Evolutionary conservation across 2,113 vertebrate species (phyloP).

Genomic region (Passer montanus): DNA sequence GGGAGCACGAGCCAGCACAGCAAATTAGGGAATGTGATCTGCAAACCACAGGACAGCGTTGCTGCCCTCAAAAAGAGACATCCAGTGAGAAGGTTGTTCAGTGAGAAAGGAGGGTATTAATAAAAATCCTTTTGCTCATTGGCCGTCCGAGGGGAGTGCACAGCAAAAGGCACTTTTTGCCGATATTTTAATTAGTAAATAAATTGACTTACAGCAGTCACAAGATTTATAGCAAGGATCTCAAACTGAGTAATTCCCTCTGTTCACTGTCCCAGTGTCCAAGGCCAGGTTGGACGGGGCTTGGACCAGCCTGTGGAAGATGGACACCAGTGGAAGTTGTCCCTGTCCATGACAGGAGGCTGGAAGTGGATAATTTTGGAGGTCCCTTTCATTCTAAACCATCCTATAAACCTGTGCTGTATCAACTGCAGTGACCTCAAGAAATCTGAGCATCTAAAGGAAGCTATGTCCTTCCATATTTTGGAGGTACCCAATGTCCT

Average conservation of each 20-base stretch:
- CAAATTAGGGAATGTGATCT: slow-evolving; percentile 7
- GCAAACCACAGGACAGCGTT: neutral
- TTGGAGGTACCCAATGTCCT: too few species aligned
- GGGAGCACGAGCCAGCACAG: neutral
- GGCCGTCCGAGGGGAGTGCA: neutral
- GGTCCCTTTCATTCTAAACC: neutral
- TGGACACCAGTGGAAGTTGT: neutral
- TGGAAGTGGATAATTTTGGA: neutral
- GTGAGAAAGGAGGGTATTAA: neutral
- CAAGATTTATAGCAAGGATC: neutral
- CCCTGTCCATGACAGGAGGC: neutral
- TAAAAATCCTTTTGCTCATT: neutral
- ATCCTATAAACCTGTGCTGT: fast-evolving
- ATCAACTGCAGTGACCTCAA: neutral
- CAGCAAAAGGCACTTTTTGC: neutral
- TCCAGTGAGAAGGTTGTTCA: neutral
- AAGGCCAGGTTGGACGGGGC: fast-evolving
- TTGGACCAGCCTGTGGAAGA: neutral
- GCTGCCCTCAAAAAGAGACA: neutral
- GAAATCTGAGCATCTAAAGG: neutral
- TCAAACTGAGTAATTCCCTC: neutral
- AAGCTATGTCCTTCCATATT: neutral
- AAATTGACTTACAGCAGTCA: neutral
- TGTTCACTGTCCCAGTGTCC: neutral
- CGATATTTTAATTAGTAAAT: neutral